phyloP scores from a whole-genome alignment of 2,888 invertebrate genomes.

The Pocota personata region DNA sequence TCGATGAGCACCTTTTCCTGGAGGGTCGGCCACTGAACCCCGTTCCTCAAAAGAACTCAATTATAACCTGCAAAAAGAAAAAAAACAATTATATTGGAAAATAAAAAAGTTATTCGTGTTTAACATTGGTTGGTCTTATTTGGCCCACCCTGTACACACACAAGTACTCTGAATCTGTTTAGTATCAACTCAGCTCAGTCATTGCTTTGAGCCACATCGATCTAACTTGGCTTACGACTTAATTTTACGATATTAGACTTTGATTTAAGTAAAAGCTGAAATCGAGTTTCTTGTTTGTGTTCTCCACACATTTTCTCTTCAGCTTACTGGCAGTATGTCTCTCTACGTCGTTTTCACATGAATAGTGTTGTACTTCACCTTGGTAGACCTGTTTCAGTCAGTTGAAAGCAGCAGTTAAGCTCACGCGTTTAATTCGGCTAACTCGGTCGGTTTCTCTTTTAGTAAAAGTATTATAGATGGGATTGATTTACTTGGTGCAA shows the following conservation, averaged over 20 bases:
- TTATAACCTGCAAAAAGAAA: too few relatives aligned
- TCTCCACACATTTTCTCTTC: conserved; percentile 25
- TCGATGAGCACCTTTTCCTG: not conserved
- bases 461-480: not conserved
- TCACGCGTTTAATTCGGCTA: conserved; percentile 45
- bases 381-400: conserved; percentile 63
- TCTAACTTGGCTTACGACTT: not conserved
- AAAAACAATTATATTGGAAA: too few relatives aligned
- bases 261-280: not conserved
- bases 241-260: not conserved
- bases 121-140: too few relatives aligned
- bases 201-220: not conserved
- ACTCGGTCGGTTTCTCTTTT: conserved; percentile 42
- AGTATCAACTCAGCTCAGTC: not conserved
- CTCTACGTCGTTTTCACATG: conserved; percentile 3
- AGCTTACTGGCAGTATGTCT: not conserved
- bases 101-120: too few relatives aligned
- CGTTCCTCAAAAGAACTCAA: too few relatives aligned
- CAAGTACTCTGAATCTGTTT: not conserved
- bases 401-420: conserved; percentile 58
- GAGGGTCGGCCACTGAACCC: not conserved
- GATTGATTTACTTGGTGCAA: conserved; percentile 21
- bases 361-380: conserved; percentile 28
- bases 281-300: not conserved
- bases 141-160: too few relatives aligned